These are phyloP conservation scores for Rhagoletis pomonella DNA, from an alignment of 1,140 invertebrate genomes.

Conservation along the genomic window DNA sequence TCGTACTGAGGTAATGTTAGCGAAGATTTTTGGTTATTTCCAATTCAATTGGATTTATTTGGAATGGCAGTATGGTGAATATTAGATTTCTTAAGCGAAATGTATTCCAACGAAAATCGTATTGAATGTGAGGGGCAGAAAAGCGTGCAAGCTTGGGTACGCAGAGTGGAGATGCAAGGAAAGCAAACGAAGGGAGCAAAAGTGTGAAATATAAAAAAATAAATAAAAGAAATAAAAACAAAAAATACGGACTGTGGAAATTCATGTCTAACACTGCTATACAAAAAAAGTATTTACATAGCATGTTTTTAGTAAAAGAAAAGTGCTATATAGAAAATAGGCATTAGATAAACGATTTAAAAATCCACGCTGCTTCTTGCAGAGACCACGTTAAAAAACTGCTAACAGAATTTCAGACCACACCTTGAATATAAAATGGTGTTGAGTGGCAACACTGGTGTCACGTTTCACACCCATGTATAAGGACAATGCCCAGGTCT, in stretches of 20 bases:
- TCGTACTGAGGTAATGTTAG: background rate
- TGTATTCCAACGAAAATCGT: background rate
- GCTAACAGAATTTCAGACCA: too few relatives aligned
- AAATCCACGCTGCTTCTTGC: too few relatives aligned
- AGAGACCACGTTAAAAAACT: too few relatives aligned
- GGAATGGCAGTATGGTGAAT: constrained; percentile 23
- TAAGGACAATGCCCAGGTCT: too few relatives aligned
- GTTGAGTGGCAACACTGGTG: too few relatives aligned
- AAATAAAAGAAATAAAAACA: background rate
- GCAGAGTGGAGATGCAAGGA: background rate
- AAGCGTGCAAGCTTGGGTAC: background rate
- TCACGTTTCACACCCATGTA: too few relatives aligned
- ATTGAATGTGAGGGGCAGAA: background rate
- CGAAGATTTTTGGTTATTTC: constrained; percentile 44
- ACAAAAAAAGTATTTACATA: too few relatives aligned
- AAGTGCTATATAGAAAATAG: too few relatives aligned
- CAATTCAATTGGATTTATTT: constrained; percentile 39
- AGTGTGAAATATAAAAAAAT: background rate
- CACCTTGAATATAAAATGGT: too few relatives aligned
- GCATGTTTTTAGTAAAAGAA: too few relatives aligned
- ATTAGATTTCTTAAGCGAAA: constrained; percentile 24
- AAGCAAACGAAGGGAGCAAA: background rate
- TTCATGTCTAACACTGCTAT: background rate
- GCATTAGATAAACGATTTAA: too few relatives aligned
- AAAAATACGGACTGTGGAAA: background rate